These are phyloP conservation scores for Percina caprodes DNA, from an alignment of 2,113 vertebrate genomes.

Conservation along the genomic window DNA sequence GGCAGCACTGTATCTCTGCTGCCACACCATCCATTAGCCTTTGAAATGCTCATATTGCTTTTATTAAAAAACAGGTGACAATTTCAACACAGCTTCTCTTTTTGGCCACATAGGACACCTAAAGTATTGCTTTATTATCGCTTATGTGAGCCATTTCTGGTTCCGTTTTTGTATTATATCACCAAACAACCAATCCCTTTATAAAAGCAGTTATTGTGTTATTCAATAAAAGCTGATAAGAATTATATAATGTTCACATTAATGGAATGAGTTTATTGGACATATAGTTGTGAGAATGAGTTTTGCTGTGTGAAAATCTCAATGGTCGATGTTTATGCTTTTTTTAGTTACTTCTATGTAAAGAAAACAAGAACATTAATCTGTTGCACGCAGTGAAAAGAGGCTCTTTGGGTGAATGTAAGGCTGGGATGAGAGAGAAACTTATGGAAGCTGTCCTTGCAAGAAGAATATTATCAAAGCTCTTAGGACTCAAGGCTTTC, in stretches of 20 bases:
- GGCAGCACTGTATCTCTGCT: constrained; percentile 1
- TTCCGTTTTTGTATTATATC: not conserved
- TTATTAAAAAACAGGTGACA: not conserved
- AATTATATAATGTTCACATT: not conserved
- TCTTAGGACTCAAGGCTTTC: constrained; percentile 5
- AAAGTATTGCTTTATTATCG: not conserved
- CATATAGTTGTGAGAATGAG: not conserved
- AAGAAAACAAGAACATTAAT: not conserved
- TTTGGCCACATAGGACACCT: not conserved
- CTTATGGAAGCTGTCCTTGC: not conserved
- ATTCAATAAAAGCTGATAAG: not conserved
- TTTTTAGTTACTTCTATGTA: constrained; percentile 7
- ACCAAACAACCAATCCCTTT: not conserved
- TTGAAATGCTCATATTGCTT: constrained; percentile 16
- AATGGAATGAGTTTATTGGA: not conserved
- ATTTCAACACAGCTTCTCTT: not conserved
- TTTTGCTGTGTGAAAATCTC: not conserved
- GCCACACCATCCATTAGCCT: not conserved
- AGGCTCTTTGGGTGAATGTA: not conserved
- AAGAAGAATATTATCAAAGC: not conserved
- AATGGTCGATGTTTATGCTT: constrained; percentile 1
- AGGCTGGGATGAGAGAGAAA: constrained; percentile 1
- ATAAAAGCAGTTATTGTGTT: not conserved
- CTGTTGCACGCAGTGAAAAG: not conserved
- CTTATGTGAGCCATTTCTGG: not conserved